These are phyloP conservation scores for Hermetia illucens DNA, from an alignment of 1,140 invertebrate species.

Conservation along the genomic window DNA sequence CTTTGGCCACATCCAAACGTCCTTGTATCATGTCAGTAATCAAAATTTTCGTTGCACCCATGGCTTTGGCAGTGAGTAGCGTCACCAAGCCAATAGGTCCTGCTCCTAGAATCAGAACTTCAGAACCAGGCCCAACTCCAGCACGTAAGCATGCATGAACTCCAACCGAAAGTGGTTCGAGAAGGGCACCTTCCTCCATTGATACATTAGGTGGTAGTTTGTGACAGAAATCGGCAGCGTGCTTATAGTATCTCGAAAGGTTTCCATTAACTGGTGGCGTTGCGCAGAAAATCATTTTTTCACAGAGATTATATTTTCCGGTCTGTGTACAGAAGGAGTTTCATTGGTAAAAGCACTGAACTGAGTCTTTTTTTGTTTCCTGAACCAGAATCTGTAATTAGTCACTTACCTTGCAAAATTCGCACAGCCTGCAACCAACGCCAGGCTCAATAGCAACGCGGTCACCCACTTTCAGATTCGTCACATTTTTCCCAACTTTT, in stretches of 20 bases:
- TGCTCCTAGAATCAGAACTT: slow-evolving; percentile 70
- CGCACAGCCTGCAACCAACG: slow-evolving; percentile 65
- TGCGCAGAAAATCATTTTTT: slow-evolving; percentile 68
- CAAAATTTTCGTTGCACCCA: slow-evolving; percentile 67
- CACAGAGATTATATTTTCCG: slow-evolving; percentile 77
- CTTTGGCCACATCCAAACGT: slow-evolving; percentile 57
- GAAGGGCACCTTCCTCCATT: slow-evolving; percentile 76
- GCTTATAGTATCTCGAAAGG: slow-evolving; percentile 62
- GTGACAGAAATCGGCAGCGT: slow-evolving; percentile 81
- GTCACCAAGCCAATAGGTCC: slow-evolving; percentile 78
- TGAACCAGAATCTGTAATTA: slow-evolving; percentile 40
- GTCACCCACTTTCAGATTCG: slow-evolving; percentile 60
- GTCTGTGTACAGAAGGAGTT: slow-evolving; percentile 10
- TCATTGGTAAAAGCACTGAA: slow-evolving; percentile 33
- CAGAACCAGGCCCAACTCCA: slow-evolving; percentile 43
- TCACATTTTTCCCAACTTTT: slow-evolving; percentile 50
- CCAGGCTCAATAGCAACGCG: slow-evolving; percentile 82
- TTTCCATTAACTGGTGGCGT: slow-evolving; percentile 76
- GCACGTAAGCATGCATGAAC: slow-evolving; percentile 75
- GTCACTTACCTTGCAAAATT: slow-evolving; percentile 51
- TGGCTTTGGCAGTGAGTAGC: slow-evolving; percentile 65
- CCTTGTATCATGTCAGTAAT: slow-evolving; percentile 64
- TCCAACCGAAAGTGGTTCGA: slow-evolving; percentile 80
- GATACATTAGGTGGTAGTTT: slow-evolving; percentile 73
- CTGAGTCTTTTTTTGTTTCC: too few species aligned